phyloP scores from a whole-genome alignment of 2,113 vertebrate species.

The Danio rerio region DNA sequence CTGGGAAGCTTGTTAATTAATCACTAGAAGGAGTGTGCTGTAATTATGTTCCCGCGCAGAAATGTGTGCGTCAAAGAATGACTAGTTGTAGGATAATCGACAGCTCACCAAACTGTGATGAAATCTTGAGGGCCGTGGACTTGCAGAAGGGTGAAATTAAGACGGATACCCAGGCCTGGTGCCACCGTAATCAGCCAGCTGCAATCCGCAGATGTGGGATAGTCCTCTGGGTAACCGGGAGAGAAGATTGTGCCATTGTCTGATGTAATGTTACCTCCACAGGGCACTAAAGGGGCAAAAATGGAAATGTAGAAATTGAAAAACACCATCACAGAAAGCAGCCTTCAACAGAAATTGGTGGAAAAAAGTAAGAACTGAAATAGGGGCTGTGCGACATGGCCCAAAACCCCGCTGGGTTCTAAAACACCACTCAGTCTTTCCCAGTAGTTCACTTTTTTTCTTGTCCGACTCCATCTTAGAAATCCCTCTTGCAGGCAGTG shows the following conservation, averaged over 20 bases:
- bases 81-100: not conserved
- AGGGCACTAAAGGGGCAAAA: constrained; percentile 81
- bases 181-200: constrained; percentile 90
- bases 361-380: constrained; percentile 8
- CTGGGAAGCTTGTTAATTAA: constrained; percentile 17
- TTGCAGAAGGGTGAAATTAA: constrained; percentile 94
- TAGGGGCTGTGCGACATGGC: constrained; percentile 53
- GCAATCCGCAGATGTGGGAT: constrained; percentile 93
- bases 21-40: not conserved
- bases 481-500: constrained; percentile 27
- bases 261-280: constrained; percentile 90
- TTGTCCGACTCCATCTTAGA: constrained; percentile 13
- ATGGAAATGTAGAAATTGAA: constrained; percentile 10
- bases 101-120: constrained; percentile 92
- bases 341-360: constrained; percentile 35
- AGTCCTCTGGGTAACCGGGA: constrained; percentile 93
- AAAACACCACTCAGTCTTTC: constrained; percentile 19
- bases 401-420: constrained; percentile 32
- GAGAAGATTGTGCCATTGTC: constrained; percentile 96
- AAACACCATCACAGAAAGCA: constrained; percentile 22
- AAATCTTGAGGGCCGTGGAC: constrained; percentile 93
- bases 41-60: not conserved
- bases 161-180: constrained; percentile 85
- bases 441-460: constrained; percentile 7
- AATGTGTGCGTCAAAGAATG: constrained; percentile 1